Conservation (phyloP, 1,140 invertebrate species). For the Nasonia longicornis region DNA sequence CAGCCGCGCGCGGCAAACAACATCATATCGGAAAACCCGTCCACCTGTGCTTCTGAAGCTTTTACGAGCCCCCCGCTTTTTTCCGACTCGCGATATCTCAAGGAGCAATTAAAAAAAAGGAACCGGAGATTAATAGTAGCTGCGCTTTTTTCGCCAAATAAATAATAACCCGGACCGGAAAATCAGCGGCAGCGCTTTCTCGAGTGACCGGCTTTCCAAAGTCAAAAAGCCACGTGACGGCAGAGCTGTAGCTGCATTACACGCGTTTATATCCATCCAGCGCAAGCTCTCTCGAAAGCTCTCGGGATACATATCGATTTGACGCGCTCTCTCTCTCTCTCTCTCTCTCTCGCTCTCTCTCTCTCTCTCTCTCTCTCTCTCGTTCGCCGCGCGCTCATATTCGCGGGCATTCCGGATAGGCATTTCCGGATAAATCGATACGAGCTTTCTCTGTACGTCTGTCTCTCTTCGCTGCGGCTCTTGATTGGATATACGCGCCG, state of each 20-base stretch:
- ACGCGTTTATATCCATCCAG: too few species aligned
- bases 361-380: slow-evolving; percentile 32
- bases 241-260: slow-evolving; percentile 1
- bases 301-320: slow-evolving; percentile 36
- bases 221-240: not conserved
- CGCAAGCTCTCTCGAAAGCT: slow-evolving; percentile 18
- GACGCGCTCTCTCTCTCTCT: slow-evolving; percentile 20
- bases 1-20: not conserved
- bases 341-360: slow-evolving; percentile 29
- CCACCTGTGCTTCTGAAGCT: not conserved
- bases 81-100: not conserved
- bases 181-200: not conserved
- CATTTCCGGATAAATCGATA: slow-evolving; percentile 39
- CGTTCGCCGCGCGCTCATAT: slow-evolving; percentile 22
- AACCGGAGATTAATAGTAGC: not conserved
- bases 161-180: not conserved
- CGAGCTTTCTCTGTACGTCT: not conserved
- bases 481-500: not conserved
- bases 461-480: not conserved
- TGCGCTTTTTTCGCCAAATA: not conserved
- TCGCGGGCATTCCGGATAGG: slow-evolving; percentile 13
- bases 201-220: not conserved
- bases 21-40: not conserved
- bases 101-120: not conserved
- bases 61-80: not conserved